Percentiles rank a stretch among this genome's conserved stretches.
phyloP scores from a whole-genome alignment of 1,140 invertebrate species.

The Phortica variegata region DNA sequence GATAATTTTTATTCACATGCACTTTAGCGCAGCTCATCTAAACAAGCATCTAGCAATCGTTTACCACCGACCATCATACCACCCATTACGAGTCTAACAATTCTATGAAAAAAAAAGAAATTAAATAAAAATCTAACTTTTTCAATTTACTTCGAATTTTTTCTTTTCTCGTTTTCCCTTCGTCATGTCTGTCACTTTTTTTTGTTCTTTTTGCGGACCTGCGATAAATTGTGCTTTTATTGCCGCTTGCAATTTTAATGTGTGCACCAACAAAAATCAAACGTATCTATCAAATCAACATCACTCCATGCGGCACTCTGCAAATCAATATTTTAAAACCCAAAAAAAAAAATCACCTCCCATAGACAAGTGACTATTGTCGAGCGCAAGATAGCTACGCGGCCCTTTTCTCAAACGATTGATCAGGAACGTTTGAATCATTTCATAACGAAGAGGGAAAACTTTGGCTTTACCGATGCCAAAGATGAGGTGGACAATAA shows the following conservation, averaged over 20 bases:
- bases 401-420: slow-evolving; percentile 76
- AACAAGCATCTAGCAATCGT: too few species aligned
- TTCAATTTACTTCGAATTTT: too few species aligned
- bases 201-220: too few species aligned
- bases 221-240: not conserved
- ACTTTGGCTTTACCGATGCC: slow-evolving; percentile 48
- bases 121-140: too few species aligned
- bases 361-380: slow-evolving; percentile 51
- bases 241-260: not conserved
- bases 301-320: too few species aligned
- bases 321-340: not conserved
- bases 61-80: too few species aligned
- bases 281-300: slow-evolving; percentile 4
- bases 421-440: slow-evolving; percentile 66
- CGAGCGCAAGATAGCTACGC: slow-evolving; percentile 41
- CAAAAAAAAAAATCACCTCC: not conserved
- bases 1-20: too few species aligned
- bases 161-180: too few species aligned
- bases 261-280: not conserved
- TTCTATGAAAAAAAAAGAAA: too few species aligned
- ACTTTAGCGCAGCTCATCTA: too few species aligned
- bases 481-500: slow-evolving; percentile 38
- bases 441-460: slow-evolving; percentile 53
- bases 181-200: too few species aligned
- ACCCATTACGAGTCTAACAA: too few species aligned